A percentile compares a stretch with the other conserved stretches of the same genome.
These are phyloP conservation scores for Argyrosomus regius DNA, from an alignment of 2,797 vertebrate species.

Conservation along the genomic window DNA sequence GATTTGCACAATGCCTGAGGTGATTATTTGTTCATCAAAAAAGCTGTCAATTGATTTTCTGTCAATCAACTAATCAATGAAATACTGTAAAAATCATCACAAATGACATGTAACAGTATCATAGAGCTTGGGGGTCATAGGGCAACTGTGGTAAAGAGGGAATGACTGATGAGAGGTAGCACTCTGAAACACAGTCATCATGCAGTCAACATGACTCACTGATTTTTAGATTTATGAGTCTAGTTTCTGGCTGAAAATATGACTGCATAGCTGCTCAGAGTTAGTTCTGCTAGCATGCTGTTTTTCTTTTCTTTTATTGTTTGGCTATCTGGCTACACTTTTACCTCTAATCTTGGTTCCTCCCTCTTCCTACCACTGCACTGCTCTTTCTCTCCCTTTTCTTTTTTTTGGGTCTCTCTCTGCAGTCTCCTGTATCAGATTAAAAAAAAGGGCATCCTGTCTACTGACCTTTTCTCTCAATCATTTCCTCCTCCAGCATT, in stretches of 20 bases:
- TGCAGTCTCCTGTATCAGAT: conserved; percentile 67
- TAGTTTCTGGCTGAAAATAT: conserved; percentile 6
- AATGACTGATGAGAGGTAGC: conserved; percentile 24
- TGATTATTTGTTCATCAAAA: no score
- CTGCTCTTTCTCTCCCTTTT: conserved; percentile 22
- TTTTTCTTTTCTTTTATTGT: conserved; percentile 35
- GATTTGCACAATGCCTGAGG: no score
- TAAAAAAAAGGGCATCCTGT: conserved; percentile 75
- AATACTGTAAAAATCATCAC: background rate
- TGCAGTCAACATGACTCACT: conserved; percentile 17
- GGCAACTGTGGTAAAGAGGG: conserved; percentile 36
- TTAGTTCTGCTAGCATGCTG: background rate
- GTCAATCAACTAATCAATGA: background rate
- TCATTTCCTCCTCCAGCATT: conserved; percentile 71
- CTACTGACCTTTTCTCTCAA: conserved; percentile 81
- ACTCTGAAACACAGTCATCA: conserved; percentile 14
- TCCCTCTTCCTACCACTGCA: conserved; percentile 22
- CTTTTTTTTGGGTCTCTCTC: conserved; percentile 23
- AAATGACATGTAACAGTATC: conserved; percentile 1
- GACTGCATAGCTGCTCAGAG: background rate
- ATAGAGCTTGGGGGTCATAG: background rate
- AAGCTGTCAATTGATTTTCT: background rate
- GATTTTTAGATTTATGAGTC: conserved; percentile 1
- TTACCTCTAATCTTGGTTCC: conserved; percentile 46
- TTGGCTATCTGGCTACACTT: conserved; percentile 37